Conservation (phyloP, 2,888 invertebrate genomes). For the Erebia palarica region DNA sequence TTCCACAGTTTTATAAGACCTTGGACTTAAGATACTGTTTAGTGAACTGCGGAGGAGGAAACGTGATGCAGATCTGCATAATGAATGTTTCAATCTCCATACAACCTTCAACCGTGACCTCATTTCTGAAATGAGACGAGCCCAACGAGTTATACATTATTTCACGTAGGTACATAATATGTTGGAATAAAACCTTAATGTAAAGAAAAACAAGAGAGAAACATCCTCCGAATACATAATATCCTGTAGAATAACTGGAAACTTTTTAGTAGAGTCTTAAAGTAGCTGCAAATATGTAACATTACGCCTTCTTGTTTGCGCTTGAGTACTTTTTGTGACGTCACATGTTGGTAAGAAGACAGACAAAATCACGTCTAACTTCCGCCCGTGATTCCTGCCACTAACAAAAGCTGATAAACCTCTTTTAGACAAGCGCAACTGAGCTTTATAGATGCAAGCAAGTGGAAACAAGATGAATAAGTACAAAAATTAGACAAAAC, state of each 20-base stretch:
- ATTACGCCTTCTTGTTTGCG: too few relatives aligned
- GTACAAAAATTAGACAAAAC: too few relatives aligned
- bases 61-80: conserved; percentile 29
- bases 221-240: too few relatives aligned
- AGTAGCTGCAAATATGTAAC: too few relatives aligned
- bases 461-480: background rate
- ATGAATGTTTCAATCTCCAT: conserved; percentile 38
- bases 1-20: too few relatives aligned
- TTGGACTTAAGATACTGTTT: background rate
- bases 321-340: background rate
- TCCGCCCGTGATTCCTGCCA: background rate
- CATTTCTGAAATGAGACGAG: conserved; percentile 25
- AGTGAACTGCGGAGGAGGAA: background rate
- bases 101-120: conserved; percentile 35
- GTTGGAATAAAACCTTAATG: background rate
- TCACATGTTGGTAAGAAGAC: background rate
- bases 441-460: background rate
- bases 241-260: too few relatives aligned
- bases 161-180: background rate
- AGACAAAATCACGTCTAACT: background rate
- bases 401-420: background rate
- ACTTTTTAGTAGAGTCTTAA: too few relatives aligned
- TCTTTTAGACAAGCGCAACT: background rate
- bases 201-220: background rate
- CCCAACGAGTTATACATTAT: conserved; percentile 11